Evolutionary conservation across 2,113 vertebrate genomes (phyloP), one percentile per base, ranked within the genome.

Genomic region (Agapornis roseicollis): DNA sequence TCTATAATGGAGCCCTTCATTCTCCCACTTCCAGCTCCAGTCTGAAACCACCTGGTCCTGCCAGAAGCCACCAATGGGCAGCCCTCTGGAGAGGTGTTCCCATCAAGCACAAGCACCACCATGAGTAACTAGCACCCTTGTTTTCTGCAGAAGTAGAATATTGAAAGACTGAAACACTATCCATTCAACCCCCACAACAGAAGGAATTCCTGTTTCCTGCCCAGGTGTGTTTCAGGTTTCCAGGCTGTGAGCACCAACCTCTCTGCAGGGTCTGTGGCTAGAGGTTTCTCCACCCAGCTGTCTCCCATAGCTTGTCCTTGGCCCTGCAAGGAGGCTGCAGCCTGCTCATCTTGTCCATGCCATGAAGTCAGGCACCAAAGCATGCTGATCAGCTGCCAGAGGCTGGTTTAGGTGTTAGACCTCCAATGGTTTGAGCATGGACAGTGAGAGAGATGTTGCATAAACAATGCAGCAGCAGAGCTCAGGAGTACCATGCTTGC

Each of bases 321-420:
- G 24, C 9, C 13, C 35, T 72, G 28, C 31, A 50, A 56, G n/a
- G 31, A 74, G 7, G 27, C 17, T 50, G 12, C 46, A 63, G 69
- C 22, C 35, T 37, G 10, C 46, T 88, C 33, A 42, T 19, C 46
- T 68, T 28, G 15, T 33, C 35, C 65, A 22, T 35, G 47, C 9
- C 23, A 4, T 10, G 29, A 46, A 74, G 33, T 37, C 39, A 25
- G 37, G 6, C 37, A 74, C 47, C 65, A 46, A 55, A 70, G 5
- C 22, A 22, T 0, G 0, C 2, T 17, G 18, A 6, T 47, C 49
- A 61, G 41, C n/a, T 80, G 11, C 37, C 15, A 16, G n/a, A 49
- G 15, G 25, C 46, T 47, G 24, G 16, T 22, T 22, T n/a, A 37
- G 27, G 7, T 18, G 3, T 41, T 29, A 58, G 37, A 50, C 8